Evolutionary conservation across 1,140 invertebrate species (phyloP).

Genomic region (Theocolax elegans): DNA sequence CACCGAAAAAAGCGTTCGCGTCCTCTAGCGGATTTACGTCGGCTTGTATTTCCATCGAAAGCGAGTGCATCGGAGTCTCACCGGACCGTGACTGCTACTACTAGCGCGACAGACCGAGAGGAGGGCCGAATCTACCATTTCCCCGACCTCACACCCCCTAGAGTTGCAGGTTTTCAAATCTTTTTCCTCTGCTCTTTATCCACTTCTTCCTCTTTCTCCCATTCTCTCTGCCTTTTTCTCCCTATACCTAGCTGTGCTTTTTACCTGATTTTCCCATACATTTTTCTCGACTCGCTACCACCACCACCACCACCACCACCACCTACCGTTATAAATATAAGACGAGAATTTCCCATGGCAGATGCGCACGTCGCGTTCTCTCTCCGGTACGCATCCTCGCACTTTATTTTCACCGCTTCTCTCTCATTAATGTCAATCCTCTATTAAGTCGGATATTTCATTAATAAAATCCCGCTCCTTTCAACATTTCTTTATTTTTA

Average conservation of each 20-base stretch:
- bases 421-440: neutral
- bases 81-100: conserved; percentile 35
- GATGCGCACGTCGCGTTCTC: neutral
- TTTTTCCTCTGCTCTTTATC: conserved; percentile 24
- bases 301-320: neutral
- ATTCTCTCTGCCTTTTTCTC: neutral
- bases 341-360: conserved; percentile 13
- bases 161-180: conserved; percentile 33
- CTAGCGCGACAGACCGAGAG: neutral
- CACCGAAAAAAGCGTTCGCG: conserved; percentile 43
- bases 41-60: conserved; percentile 50
- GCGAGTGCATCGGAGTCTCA: conserved; percentile 40
- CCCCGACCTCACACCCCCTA: neutral
- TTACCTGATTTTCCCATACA: conserved; percentile 15
- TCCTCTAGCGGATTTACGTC: conserved; percentile 48
- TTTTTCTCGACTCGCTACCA: conserved; percentile 12
- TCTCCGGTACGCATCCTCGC: no score
- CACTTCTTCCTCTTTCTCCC: neutral
- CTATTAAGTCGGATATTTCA: conserved; percentile 10
- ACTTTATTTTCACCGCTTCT: neutral
- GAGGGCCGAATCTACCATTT: neutral
- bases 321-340: conserved; percentile 7
- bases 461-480: no score
- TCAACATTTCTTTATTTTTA: no score
- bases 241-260: neutral